Conservation (phyloP, 2,797 vertebrate genomes). For the Smutsia gigantea region DNA sequence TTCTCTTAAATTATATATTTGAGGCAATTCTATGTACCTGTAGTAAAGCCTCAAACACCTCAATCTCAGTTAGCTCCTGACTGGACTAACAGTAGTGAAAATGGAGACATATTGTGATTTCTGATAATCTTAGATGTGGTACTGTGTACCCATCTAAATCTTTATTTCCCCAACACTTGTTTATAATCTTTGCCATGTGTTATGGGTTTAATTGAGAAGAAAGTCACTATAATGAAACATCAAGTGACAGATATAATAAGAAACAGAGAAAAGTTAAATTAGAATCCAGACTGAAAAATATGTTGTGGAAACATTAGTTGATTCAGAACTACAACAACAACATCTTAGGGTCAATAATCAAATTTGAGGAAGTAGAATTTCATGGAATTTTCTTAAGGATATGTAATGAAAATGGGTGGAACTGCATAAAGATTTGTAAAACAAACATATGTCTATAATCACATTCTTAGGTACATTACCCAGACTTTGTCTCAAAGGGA, state of each 20-base stretch:
- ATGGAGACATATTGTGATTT: conserved; percentile 17
- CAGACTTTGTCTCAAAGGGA: not conserved
- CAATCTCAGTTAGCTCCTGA: not conserved
- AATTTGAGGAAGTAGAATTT: not conserved
- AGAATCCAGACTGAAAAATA: not conserved
- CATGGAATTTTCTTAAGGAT: not conserved
- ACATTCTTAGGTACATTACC: not conserved
- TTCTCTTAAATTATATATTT: conserved; percentile 62
- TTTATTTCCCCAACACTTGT: not conserved
- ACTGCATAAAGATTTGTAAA: not conserved
- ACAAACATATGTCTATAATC: not conserved
- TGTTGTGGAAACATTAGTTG: not conserved
- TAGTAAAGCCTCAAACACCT: not conserved
- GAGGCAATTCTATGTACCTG: not conserved
- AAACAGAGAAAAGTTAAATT: not conserved
- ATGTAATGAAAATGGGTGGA: not conserved
- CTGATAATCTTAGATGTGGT: not conserved
- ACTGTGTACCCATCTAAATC: not conserved
- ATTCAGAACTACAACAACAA: not conserved
- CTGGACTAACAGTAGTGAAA: not conserved
- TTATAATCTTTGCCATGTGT: not conserved
- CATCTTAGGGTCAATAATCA: not conserved
- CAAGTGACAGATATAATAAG: not conserved
- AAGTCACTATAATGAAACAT: not conserved
- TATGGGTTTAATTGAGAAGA: not conserved